Conservation (phyloP, 2,797 vertebrate genomes). For the Synaphobranchus kaupii region DNA sequence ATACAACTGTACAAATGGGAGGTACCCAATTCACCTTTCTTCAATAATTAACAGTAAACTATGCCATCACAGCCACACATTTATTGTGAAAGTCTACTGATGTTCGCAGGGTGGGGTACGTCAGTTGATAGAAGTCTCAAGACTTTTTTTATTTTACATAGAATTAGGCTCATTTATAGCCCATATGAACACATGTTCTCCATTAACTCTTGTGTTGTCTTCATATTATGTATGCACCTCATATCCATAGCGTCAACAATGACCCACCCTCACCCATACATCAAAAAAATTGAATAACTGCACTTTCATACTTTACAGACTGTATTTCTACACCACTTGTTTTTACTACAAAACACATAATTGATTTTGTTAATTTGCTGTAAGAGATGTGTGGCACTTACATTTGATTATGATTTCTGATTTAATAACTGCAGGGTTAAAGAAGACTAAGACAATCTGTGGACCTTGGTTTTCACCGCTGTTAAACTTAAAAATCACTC, state of each 20-base stretch:
- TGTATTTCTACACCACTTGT: too few relatives aligned
- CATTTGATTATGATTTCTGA: too few relatives aligned
- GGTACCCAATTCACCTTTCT: conserved; percentile 13
- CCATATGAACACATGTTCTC: neutral
- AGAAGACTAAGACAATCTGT: too few relatives aligned
- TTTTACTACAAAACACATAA: too few relatives aligned
- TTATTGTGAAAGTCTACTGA: neutral
- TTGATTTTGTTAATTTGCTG: too few relatives aligned
- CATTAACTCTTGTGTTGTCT: neutral
- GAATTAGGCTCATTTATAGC: neutral
- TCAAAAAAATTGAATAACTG: too few relatives aligned
- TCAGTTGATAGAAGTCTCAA: neutral
- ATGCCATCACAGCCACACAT: conserved; percentile 6
- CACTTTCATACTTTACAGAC: too few relatives aligned
- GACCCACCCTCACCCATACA: too few relatives aligned
- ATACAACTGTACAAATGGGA: conserved; percentile 20
- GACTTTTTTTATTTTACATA: neutral
- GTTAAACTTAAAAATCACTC: neutral
- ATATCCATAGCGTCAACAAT: too few relatives aligned
- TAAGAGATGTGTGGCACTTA: too few relatives aligned
- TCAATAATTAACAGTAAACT: conserved; percentile 30
- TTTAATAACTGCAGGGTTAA: too few relatives aligned
- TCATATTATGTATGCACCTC: too few relatives aligned
- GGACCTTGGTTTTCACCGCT: neutral
- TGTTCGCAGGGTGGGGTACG: neutral